Conservation (phyloP, 2,113 vertebrate species). For the Uria aalge region DNA sequence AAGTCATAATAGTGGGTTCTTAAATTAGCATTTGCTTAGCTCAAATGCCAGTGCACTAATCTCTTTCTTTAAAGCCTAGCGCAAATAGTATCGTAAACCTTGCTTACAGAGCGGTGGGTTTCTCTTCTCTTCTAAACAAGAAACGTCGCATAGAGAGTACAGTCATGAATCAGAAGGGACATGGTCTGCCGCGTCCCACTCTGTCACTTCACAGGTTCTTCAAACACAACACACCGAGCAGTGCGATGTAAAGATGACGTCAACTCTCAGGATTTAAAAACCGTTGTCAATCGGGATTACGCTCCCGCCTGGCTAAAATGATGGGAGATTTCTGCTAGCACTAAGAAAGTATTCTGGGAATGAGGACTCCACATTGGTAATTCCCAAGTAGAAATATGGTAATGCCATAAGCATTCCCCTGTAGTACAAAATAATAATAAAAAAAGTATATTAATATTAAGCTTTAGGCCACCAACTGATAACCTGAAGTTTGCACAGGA, state of each 20-base stretch:
- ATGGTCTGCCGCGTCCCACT: neutral
- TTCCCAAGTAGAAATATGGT: neutral
- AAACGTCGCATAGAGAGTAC: neutral
- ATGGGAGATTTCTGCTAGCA: neutral
- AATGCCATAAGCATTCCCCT: neutral
- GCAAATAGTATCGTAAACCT: neutral
- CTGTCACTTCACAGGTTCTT: neutral
- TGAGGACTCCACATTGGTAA: neutral
- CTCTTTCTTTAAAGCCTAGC: neutral
- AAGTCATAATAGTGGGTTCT: neutral
- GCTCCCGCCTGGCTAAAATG: neutral
- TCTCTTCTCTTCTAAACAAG: neutral
- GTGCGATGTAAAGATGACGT: neutral
- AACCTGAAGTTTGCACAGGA: neutral
- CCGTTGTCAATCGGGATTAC: neutral
- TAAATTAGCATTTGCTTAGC: conserved; percentile 3
- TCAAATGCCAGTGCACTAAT: neutral
- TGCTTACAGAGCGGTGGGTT: neutral
- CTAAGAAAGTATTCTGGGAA: neutral
- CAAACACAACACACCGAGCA: neutral
- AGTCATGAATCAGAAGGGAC: neutral
- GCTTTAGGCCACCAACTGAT: neutral
- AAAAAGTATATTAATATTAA: neutral
- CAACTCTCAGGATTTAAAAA: neutral
- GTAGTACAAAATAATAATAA: neutral